Base-by-base conservation (phyloP, 2,113 vertebrate species). In the Mormyrus iriodes region DNA sequence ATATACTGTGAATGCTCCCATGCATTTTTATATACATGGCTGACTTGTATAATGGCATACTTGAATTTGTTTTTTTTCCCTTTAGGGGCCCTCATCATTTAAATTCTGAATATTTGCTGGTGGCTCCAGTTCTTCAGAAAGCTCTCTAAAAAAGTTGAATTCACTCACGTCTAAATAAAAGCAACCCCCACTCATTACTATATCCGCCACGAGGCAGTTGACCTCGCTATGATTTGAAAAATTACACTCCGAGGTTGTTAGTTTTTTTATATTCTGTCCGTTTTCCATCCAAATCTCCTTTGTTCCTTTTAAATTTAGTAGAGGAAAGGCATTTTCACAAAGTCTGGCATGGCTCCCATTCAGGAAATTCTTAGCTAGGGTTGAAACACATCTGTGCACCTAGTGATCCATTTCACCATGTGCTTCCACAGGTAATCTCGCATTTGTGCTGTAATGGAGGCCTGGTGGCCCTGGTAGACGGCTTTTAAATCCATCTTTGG, bases 401-500 rank as follows among this genome's bases (percentile, higher is more conserved):
- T 24, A n/a, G 21, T 2, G n/a, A 13, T n/a, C n/a, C n/a, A n/a
- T 27, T 46, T 9, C 15, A 52, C 31, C 48, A 53, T 10, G 12
- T 49, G 13, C 12, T 46, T 86, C 27, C 85, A 52, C 48, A 35
- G 85, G 21, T 86, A 53, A 86, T 86, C 48, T 53, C 12, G 15
- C 49, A 35, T 35, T 53, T 86, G n/a, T 53, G 17, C 31, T 4
- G 85, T 12, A 39, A 13, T 7, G 85, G 10, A 31, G 51, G 51
- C n/a, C 51, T 55, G 49, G 17, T 55, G 85, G 85, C 51, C 4
- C 31, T 8, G n/a, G 13, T 53, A 31, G 5, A 39, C 0, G 85
- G 85, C 85, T 53, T 55, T 53, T 86, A 39, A 86, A 86, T 86
- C 51, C 85, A 3, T 55, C 27, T 86, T 86, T 24, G 51, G 85